Percentiles rank a stretch among this genome's conserved stretches.
Conservation (phyloP, 1,140 invertebrate genomes). For the Caerostris extrusa region DNA sequence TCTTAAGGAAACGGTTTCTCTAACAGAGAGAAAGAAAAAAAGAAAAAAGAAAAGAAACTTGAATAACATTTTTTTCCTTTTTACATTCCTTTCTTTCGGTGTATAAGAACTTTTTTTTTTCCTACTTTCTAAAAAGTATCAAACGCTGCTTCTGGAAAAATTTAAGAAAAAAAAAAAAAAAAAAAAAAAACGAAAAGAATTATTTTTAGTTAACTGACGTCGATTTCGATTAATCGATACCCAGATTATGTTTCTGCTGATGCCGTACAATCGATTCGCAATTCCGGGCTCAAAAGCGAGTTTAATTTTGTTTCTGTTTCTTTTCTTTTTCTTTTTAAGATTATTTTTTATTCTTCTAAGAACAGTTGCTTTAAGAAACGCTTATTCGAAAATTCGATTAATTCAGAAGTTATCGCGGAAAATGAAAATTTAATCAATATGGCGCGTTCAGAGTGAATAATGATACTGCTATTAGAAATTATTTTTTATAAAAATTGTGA, state of each 20-base stretch:
- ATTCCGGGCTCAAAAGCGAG: slow-evolving; percentile 15
- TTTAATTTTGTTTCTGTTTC: slow-evolving; percentile 27
- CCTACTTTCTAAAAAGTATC: background rate
- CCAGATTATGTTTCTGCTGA: slow-evolving; percentile 27
- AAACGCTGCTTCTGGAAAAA: slow-evolving; percentile 8
- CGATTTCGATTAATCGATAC: slow-evolving; percentile 16
- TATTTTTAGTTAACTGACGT: slow-evolving; percentile 29
- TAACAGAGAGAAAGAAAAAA: background rate
- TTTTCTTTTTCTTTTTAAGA: background rate
- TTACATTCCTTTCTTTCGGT: background rate
- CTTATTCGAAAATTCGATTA: slow-evolving; percentile 1
- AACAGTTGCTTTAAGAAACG: background rate
- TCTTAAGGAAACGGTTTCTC: background rate
- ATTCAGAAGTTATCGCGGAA: slow-evolving; percentile 1
- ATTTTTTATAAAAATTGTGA: too few relatives aligned
- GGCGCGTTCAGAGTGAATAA: background rate
- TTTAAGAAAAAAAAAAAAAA: background rate
- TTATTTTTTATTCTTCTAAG: background rate
- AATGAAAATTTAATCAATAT: slow-evolving; percentile 18
- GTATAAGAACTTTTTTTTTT: background rate
- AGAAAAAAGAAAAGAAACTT: background rate
- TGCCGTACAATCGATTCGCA: slow-evolving; percentile 13
- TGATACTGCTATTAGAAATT: slow-evolving; percentile 18
- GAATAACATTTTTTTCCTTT: background rate
- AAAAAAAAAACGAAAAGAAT: background rate